Evolutionary conservation across 2,888 invertebrate species (phyloP), one percentile per base, ranked within the genome.

Genomic region (Ophraella communa): DNA sequence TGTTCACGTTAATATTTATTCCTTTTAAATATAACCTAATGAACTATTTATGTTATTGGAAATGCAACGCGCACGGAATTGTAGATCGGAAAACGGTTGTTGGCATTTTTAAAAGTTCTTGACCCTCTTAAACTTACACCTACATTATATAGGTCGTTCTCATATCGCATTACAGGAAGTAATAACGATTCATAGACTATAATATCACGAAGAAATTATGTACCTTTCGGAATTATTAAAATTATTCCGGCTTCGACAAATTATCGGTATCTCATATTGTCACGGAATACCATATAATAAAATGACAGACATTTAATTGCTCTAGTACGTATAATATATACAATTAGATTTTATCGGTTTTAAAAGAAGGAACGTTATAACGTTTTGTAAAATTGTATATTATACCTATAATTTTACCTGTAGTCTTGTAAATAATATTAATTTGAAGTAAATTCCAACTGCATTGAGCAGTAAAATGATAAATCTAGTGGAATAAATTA

Each of bases 181-280:
- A 20, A 35, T n/a, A 35, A 21, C 18, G 27, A 42, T 47, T 30
- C 52, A 52, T 42, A 10, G 59, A 59, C 59, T 59, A 59, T 57
- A 57, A 45, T 33, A 47, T 33, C 33, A 47, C 21, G 44, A 52
- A 55, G 60, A 44, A 54, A 64, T 68, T 61, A 61, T 49, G 14
- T 45, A 60, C 63, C 59, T 24, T 47, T 56, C 53, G 54, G 24
- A 62, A 55, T 49, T 54, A 64, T 61, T 53, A 57, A 57, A 68
- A 65, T 62, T 66, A 66, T 66, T 23, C 58, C 49, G 47, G 54
- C 63, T 56, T 57, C 20, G 42, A 55, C 54, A 63, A 68, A 53
- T 49, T 64, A 64, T 68, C 51, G 42, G 55, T 58, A 68, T 68
- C 57, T 35, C 39, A 64, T 59, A 58, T 56, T 64, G 66, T 66